phyloP scores from a whole-genome alignment of 2,797 vertebrate genomes.

The Rhinophrynus dorsalis region DNA sequence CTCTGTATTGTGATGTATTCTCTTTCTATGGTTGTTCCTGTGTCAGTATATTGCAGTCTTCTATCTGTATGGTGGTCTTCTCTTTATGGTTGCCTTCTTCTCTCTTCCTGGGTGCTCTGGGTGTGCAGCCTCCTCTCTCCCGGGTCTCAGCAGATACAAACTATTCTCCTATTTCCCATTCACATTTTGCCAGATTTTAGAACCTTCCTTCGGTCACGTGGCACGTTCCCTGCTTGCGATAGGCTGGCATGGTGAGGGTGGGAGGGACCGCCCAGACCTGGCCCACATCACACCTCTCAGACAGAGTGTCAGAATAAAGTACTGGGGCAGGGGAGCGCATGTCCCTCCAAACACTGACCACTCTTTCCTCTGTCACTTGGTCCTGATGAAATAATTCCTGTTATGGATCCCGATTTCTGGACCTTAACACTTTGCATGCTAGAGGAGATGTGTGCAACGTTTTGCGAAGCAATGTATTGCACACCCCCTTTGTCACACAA shows the following conservation, averaged over 20 bases:
- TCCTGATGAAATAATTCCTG: too few relatives aligned
- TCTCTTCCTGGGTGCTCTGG: neutral
- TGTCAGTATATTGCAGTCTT: neutral
- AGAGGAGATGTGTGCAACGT: too few relatives aligned
- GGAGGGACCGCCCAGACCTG: neutral
- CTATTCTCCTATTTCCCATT: slow-evolving; percentile 86
- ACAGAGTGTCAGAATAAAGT: slow-evolving; percentile 26
- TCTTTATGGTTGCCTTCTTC: neutral
- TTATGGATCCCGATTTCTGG: too few relatives aligned
- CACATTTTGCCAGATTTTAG: slow-evolving; percentile 68
- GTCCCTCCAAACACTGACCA: neutral
- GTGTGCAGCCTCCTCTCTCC: slow-evolving; percentile 45
- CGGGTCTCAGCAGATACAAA: slow-evolving; percentile 76
- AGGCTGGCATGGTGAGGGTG: slow-evolving; percentile 43
- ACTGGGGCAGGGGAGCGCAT: neutral
- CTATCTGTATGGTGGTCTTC: slow-evolving; percentile 29
- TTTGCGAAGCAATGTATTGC: too few relatives aligned
- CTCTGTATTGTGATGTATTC: neutral
- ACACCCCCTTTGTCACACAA: too few relatives aligned
- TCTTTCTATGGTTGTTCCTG: neutral
- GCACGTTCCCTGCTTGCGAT: slow-evolving; percentile 37
- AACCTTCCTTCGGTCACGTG: slow-evolving; percentile 63
- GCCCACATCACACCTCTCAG: slow-evolving; percentile 24
- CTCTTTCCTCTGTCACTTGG: neutral
- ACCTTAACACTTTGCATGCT: too few relatives aligned